A percentile compares a stretch with the other conserved stretches of the same genome.
Conservation (phyloP, 2,888 invertebrate genomes). For the Pimpla rufipes region DNA sequence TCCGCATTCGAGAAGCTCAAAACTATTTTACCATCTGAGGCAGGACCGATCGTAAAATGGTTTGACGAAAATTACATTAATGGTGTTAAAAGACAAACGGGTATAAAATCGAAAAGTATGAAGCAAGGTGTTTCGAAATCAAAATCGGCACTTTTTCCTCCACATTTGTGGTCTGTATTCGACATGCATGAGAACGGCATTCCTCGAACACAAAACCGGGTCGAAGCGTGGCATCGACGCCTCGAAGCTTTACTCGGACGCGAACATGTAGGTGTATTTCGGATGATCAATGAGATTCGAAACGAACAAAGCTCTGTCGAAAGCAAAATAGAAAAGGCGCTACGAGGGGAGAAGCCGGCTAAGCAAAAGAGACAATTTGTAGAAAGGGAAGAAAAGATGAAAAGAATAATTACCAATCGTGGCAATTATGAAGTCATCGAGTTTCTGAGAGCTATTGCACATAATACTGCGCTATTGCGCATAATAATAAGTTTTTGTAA, state of each 20-base stretch:
- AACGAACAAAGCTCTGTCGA: slow-evolving; percentile 22
- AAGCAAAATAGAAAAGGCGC: slow-evolving; percentile 2
- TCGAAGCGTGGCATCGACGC: slow-evolving; percentile 27
- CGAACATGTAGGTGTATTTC: slow-evolving; percentile 30
- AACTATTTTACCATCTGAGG: slow-evolving; percentile 27
- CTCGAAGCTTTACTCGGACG: slow-evolving; percentile 8
- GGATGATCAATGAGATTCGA: slow-evolving; percentile 14
- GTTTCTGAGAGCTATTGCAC: slow-evolving; percentile 25
- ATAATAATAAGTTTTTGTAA: background rate
- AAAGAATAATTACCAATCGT: slow-evolving; percentile 12
- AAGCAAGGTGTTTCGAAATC: slow-evolving; percentile 7
- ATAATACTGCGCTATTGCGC: no score
- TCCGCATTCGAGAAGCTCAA: slow-evolving; percentile 16
- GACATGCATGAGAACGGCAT: slow-evolving; percentile 30
- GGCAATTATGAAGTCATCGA: slow-evolving; percentile 25
- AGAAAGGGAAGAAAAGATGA: slow-evolving; percentile 21
- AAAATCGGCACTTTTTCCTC: slow-evolving; percentile 4
- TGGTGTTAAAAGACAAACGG: background rate
- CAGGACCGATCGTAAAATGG: slow-evolving; percentile 21
- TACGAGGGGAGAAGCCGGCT: slow-evolving; percentile 19
- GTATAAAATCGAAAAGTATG: background rate
- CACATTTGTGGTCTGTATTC: slow-evolving; percentile 24
- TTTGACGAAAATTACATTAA: slow-evolving; percentile 31
- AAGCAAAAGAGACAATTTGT: slow-evolving; percentile 8
- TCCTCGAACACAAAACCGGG: slow-evolving; percentile 22